Base-by-base conservation (phyloP, 2,797 vertebrate species). In the Anguilla anguilla region DNA sequence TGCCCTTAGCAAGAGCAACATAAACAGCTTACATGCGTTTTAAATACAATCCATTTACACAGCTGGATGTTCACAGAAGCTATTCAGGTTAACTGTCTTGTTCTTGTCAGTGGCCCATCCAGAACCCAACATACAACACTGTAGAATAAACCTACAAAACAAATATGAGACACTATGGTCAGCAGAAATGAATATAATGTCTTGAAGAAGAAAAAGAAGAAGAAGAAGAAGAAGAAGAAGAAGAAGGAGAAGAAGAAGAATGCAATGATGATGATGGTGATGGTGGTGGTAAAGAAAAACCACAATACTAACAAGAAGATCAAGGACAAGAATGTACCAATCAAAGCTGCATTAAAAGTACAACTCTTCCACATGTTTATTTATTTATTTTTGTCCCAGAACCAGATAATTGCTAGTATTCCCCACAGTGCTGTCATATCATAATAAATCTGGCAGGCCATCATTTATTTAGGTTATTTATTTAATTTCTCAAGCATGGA, bases 381-480 rank as follows among this genome's bases (percentile, higher is more conserved):
- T 84, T 81, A 59, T 46, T 31, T 43, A 77, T 83, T 59, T 86
- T 84, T 35, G 49, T 17, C 15, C 61, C n/a, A 39, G 6, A 53
- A 59, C 74, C 28, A 15, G 5, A 84, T 88, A 83, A 88, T 88
- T 46, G 31, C 10, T 17, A 46, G 35, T 86, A 77, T 85, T 85
- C 49, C 6, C 49, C 49, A 61, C 59, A 84, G 77, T 86, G 49
- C 49, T 43, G 51, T 85, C 46, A 69, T 35, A 59, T 83, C 86
- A 87, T 61, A 19, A 90, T 84, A 74, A 86, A 88, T 79, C 61
- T 88, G 86, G 84, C 57, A n/a, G 43, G 17, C 57, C 61, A 86
- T 90, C 61, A 84, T 88, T 35, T n/a, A 85, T 64, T 87, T 89
- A 89, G 88, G 85, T 89, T 88, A 86, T 82, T 46, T 64, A n/a